Evolutionary conservation across 2,888 invertebrate genomes (phyloP).

Genomic region (Synergus japonicus): DNA sequence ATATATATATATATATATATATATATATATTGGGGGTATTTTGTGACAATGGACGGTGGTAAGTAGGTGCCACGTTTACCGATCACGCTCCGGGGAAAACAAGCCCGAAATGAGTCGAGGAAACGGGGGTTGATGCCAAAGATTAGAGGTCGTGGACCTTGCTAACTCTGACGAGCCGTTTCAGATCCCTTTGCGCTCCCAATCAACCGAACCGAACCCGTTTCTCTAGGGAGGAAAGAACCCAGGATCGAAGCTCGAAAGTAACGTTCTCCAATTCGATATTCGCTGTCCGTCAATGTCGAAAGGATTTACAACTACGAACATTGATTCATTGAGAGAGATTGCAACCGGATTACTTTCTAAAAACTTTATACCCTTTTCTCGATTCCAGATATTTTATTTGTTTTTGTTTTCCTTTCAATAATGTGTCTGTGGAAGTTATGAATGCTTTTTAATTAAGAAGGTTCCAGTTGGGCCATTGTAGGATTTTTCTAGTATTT

Average conservation of each 20-base stretch:
- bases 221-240: not conserved
- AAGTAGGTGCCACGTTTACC: constrained; percentile 51
- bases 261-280: constrained; percentile 30
- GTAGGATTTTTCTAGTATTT: not conserved
- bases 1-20: no score
- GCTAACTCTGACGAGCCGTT: not conserved
- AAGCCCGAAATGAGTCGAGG: constrained; percentile 44
- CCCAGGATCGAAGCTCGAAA: constrained; percentile 20
- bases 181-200: not conserved
- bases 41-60: constrained; percentile 15
- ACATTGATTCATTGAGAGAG: constrained; percentile 2
- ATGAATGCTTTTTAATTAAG: not conserved
- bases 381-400: not conserved
- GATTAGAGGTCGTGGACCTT: constrained; percentile 20
- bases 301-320: constrained; percentile 13
- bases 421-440: not conserved
- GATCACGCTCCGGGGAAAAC: constrained; percentile 57
- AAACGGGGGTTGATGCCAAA: not conserved
- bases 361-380: constrained; percentile 15
- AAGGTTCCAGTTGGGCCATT: not conserved
- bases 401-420: not conserved
- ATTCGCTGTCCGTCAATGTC: constrained; percentile 27
- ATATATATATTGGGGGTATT: not conserved
- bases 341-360: not conserved
- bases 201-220: constrained; percentile 9